These are phyloP conservation scores for Gymnopithys bicolor DNA, from an alignment of 2,797 vertebrate genomes.

Conservation along the genomic window DNA sequence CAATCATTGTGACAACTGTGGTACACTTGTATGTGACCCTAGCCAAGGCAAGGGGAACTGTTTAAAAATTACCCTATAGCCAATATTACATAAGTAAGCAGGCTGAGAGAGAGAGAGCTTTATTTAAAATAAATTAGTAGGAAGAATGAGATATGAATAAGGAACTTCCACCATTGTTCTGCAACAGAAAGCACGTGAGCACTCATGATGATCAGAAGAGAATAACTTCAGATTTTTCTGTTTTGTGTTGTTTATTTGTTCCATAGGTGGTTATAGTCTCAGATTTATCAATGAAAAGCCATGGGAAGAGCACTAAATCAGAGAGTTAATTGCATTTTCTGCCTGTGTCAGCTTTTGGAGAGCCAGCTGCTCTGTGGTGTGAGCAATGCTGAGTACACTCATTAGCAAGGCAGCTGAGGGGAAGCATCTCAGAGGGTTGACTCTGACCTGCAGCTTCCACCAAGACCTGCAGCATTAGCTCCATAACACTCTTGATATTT, in stretches of 20 bases:
- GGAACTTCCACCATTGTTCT: neutral
- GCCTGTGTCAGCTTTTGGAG: neutral
- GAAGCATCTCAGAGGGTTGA: neutral
- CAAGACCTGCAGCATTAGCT: neutral
- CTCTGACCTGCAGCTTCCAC: neutral
- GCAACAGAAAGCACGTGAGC: neutral
- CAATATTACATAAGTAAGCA: neutral
- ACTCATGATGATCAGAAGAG: neutral
- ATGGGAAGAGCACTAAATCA: neutral
- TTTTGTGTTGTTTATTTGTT: neutral
- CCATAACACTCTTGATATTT: neutral
- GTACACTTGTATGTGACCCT: neutral
- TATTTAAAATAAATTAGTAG: neutral
- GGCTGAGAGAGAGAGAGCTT: neutral
- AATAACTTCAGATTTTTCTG: neutral
- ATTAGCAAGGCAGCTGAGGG: neutral
- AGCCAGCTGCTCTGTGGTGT: neutral
- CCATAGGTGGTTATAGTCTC: neutral
- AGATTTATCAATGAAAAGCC: neutral
- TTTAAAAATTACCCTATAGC: neutral
- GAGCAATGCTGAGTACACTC: neutral
- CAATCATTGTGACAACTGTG: neutral
- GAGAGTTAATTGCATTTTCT: neutral
- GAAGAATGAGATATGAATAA: neutral
- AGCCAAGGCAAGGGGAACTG: neutral